Evolutionary conservation across 2,888 invertebrate genomes (phyloP).

Genomic region (Drosophila nr. medialis): DNA sequence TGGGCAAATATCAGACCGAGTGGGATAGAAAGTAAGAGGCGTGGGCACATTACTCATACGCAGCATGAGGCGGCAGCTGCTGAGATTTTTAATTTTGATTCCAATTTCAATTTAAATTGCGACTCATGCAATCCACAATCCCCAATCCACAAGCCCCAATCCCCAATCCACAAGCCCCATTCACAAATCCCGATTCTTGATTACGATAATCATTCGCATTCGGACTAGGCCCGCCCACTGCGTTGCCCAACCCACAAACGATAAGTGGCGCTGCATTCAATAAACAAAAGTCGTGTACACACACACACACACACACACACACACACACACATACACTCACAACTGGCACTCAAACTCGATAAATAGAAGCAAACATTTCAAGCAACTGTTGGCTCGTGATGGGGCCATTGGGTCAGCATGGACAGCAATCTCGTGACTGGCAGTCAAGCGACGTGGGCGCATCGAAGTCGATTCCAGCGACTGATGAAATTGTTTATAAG

Average conservation of each 20-base stretch:
- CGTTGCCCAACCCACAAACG: constrained; percentile 41
- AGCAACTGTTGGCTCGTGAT: constrained; percentile 38
- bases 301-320: not conserved
- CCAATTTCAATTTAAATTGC: constrained; percentile 34
- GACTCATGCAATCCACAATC: not conserved
- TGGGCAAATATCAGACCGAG: not conserved
- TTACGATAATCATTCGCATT: constrained; percentile 30
- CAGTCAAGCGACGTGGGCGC: constrained; percentile 27
- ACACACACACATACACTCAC: not conserved
- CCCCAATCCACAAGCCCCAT: not conserved
- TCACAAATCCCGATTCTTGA: constrained; percentile 8
- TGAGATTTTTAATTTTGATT: constrained; percentile 29
- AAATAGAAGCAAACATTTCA: constrained; percentile 12
- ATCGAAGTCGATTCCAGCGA: constrained; percentile 33
- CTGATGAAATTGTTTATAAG: constrained; percentile 53
- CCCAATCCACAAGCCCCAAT: not conserved
- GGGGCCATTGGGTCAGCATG: constrained; percentile 40
- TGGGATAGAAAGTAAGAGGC: not conserved
- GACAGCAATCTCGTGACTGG: constrained; percentile 52
- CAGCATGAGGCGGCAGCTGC: constrained; percentile 40
- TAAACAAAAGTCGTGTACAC: constrained; percentile 37
- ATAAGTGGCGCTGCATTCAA: constrained; percentile 39
- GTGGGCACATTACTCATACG: constrained; percentile 60
- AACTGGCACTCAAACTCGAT: constrained; percentile 15
- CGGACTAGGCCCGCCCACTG: constrained; percentile 23